Evolutionary conservation across 2,113 vertebrate genomes (phyloP), one percentile per base, ranked within the genome.

Genomic region (Lucifuga dentata): DNA sequence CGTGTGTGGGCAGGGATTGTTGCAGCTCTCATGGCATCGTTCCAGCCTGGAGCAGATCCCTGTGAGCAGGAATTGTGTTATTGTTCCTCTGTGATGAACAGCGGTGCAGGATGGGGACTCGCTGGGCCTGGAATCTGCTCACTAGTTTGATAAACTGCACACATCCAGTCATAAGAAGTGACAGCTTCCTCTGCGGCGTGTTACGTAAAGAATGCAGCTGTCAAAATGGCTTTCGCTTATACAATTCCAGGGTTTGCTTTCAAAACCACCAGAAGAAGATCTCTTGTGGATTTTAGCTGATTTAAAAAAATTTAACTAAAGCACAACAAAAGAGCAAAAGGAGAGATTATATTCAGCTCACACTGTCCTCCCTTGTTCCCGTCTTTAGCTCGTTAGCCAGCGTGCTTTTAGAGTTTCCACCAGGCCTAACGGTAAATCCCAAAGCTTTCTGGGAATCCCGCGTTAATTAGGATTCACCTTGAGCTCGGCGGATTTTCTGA

Each of bases 381-480:
- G 40, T 70, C 53, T 39, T 68, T 13, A n/a, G 33, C 45, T 73
- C 21, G 49, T 55, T 68, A 63, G 41, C 58, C 35, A n/a, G 55
- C 13, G 0, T 0, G 2, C 26, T 21, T 72, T 76, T 59, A 60
- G 56, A 83, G 35, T 81, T 88, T 86, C 79, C 29, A 11, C 63
- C 55, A 17, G 49, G 51, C 45, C 62, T 11, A 52, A 55, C 17
- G 40, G 59, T 83, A 78, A 86, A 83, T 76, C 81, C 76, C 17
- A 49, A 68, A 79, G 71, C 71, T 80, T 81, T 67, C 60, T 38
- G 43, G 63, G 70, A 86, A 88, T 88, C 85, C 80, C 81, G 21
- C 9, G 60, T 70, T 87, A 81, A 89, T 86, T 80, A 78, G 62
- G 67, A 81, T 80, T 84, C 72, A 86, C 76, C 76, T 76, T 61